Evolutionary conservation across 2,113 vertebrate genomes (phyloP).

Genomic region (Heliornis fulica): DNA sequence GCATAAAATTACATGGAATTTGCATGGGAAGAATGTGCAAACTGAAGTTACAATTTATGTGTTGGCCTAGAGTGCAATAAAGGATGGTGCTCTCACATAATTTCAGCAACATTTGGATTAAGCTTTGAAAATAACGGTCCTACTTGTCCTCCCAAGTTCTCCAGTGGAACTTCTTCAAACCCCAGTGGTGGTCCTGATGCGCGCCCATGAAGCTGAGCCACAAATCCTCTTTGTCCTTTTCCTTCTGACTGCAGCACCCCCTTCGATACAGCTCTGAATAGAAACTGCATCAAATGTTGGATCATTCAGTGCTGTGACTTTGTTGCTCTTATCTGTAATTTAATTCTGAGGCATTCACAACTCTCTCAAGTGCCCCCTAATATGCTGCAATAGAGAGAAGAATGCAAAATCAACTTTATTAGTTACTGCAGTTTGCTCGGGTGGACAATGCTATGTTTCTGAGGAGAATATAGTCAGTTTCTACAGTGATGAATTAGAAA

Average conservation of each 20-base stretch:
- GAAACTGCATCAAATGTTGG: not conserved
- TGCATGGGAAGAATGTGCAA: not conserved
- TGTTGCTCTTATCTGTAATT: not conserved
- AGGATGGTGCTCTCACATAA: not conserved
- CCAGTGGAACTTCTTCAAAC: not conserved
- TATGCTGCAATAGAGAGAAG: not conserved
- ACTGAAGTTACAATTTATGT: not conserved
- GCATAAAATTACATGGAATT: not conserved
- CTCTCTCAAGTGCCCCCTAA: not conserved
- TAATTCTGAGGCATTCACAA: not conserved
- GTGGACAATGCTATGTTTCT: not conserved
- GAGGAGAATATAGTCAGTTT: not conserved
- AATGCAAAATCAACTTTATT: not conserved
- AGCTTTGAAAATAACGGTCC: not conserved
- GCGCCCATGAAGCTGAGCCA: not conserved
- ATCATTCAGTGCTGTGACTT: not conserved
- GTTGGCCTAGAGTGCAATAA: not conserved
- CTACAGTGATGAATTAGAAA: not conserved
- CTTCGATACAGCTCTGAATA: fast-evolving
- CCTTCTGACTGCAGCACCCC: not conserved
- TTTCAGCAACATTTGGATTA: not conserved
- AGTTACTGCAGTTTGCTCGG: not conserved
- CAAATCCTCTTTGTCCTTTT: not conserved
- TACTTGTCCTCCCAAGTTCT: not conserved
- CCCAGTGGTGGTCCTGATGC: not conserved